Base-by-base conservation (phyloP, 2,888 invertebrate genomes). In the Girardia tigrina region DNA sequence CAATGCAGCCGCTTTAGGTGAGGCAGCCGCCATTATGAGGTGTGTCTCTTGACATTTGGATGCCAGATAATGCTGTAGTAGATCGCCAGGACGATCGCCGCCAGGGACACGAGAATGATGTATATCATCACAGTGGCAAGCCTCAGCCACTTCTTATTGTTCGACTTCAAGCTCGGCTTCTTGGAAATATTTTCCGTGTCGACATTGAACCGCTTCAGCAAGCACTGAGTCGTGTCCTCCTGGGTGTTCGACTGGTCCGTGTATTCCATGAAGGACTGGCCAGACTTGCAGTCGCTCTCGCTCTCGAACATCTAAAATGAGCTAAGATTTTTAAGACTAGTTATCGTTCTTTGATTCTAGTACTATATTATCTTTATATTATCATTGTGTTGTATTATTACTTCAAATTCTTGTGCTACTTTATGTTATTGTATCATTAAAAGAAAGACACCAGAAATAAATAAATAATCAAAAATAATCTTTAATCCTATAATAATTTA, bases 51-150 rank as follows among this genome's bases (percentile, higher is more conserved):
- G n/a, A 72, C 29, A 42, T 72, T 72, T 1, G 92, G 92, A 85
- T 91, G 90, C 93, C 93, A 94, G 84, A 94, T 88, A 86, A 93
- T 90, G 80, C 91, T 90, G 86, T 94, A 94, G 87, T 94, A 94
- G 74, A 92, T 88, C 14, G 92, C 92, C 79, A 94, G 87, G 87
- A 93, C 90, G 81, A 93, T 92, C 74, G 93, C 94, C 26, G 92
- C 93, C 82, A 93, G 87, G 70, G 93, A 93, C 80, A 94, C 94
- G 84, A 91, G 91, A 84, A 94, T 89, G 79, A 94, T 90, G 86
- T 94, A 94, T 74, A 92, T 91, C 81, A 93, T 88, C 79, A 94
- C 94, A 26, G 93, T 94, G 81, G 94, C 88, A 80, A 94, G 90
- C 79, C 93, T 88, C 79, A 93, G 89, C 85, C 90, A 88, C 86